Conservation (phyloP, 2,888 invertebrate species). For the Chironomus tentans region DNA sequence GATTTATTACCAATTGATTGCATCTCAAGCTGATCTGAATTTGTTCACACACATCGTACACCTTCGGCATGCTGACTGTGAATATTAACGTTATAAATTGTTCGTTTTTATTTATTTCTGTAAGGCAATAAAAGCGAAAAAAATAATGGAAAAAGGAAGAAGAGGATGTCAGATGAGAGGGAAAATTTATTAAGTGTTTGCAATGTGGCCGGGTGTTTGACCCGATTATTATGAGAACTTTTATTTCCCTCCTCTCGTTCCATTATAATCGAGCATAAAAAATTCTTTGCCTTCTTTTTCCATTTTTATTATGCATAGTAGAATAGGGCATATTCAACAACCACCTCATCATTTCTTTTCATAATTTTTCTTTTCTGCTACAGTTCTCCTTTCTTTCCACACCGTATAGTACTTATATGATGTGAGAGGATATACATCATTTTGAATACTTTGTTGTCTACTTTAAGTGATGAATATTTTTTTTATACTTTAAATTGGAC, state of each 20-base stretch:
- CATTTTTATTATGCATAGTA: too few species aligned
- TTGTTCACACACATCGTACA: too few species aligned
- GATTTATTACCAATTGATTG: conserved; percentile 20
- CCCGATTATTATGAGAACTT: conserved; percentile 13
- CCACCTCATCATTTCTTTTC: neutral
- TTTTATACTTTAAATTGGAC: too few species aligned
- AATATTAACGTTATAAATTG: too few species aligned
- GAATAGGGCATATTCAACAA: too few species aligned
- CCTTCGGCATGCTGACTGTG: too few species aligned
- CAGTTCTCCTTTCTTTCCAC: neutral
- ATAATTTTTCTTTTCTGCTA: neutral
- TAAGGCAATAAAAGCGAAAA: too few species aligned
- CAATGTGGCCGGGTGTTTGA: conserved; percentile 9
- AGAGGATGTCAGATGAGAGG: conserved; percentile 3
- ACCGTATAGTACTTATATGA: neutral
- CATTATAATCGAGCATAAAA: neutral
- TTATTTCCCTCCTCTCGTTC: neutral
- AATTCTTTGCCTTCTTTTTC: too few species aligned
- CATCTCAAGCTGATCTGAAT: neutral
- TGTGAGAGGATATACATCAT: too few species aligned
- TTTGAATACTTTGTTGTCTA: too few species aligned
- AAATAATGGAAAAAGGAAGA: neutral
- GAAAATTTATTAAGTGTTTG: conserved; percentile 19
- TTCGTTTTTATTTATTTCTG: too few species aligned
- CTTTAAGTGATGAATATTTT: too few species aligned